phyloP scores from a whole-genome alignment of 2,113 vertebrate genomes.

The Marcusenius ussheri region DNA sequence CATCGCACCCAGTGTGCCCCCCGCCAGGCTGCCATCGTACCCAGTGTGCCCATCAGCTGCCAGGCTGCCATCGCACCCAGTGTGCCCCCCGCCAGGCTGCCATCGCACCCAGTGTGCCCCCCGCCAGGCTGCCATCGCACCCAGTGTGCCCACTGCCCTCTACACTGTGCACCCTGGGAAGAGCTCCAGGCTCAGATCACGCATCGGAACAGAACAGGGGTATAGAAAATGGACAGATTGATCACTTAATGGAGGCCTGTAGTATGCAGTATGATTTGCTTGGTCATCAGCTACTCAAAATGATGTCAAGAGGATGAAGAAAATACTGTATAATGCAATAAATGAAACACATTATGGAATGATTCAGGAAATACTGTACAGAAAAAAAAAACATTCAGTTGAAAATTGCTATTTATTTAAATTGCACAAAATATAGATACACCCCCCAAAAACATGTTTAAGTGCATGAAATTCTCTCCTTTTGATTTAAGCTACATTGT shows the following conservation, averaged over 20 bases:
- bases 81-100: too few relatives aligned
- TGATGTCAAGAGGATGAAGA: not conserved
- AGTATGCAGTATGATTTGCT: not conserved
- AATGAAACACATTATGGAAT: not conserved
- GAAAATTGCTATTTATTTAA: not conserved
- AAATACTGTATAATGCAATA: not conserved
- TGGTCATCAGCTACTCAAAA: constrained; percentile 8
- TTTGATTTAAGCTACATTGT: not conserved
- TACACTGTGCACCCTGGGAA: not conserved
- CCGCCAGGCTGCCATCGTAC: too few relatives aligned
- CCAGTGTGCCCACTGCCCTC: not conserved
- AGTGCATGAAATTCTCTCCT: not conserved
- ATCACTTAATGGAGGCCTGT: not conserved
- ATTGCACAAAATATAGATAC: not conserved
- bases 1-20: too few relatives aligned
- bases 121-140: too few relatives aligned
- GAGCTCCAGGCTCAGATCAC: not conserved
- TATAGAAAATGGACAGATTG: not conserved
- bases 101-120: not conserved
- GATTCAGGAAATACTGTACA: not conserved
- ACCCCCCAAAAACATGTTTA: not conserved
- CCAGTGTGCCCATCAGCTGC: too few relatives aligned
- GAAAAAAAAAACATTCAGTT: not conserved
- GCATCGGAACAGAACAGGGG: not conserved
- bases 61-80: not conserved